Percentiles rank a stretch among this genome's conserved stretches.
These are phyloP conservation scores for Melanotaenia trifasciata DNA, from an alignment of 2,797 vertebrate species.

Conservation along the genomic window DNA sequence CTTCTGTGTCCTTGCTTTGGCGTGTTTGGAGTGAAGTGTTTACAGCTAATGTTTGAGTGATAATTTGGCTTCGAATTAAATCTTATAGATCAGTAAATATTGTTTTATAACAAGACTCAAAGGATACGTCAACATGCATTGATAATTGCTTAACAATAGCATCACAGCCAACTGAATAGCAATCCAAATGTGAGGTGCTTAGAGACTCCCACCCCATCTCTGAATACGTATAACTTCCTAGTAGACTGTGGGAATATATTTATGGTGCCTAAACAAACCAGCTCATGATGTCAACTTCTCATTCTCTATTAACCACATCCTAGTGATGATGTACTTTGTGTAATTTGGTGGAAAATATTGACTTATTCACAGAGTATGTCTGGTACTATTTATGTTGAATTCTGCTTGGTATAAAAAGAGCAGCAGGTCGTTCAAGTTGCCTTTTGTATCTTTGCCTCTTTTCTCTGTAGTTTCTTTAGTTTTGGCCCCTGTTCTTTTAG, in stretches of 20 bases:
- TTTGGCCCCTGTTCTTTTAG: not conserved
- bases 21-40: not conserved
- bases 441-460: not conserved
- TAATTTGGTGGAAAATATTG: not conserved
- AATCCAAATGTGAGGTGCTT: not conserved
- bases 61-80: not conserved
- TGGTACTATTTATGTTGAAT: not conserved
- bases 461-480: not conserved
- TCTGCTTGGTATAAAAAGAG: not conserved
- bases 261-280: not conserved
- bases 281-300: not conserved
- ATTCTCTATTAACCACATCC: not conserved
- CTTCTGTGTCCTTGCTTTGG: not conserved
- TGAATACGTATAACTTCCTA: not conserved
- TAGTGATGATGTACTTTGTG: not conserved
- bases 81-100: not conserved
- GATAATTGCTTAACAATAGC: not conserved
- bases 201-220: not conserved
- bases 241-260: not conserved
- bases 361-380: not conserved
- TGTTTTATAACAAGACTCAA: not conserved
- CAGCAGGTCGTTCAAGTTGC: not conserved
- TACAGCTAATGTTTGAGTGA: not conserved
- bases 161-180: not conserved
- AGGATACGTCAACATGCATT: not conserved